Evolutionary conservation across 2,888 invertebrate genomes (phyloP).

Genomic region (Himalopsyche japonica): DNA sequence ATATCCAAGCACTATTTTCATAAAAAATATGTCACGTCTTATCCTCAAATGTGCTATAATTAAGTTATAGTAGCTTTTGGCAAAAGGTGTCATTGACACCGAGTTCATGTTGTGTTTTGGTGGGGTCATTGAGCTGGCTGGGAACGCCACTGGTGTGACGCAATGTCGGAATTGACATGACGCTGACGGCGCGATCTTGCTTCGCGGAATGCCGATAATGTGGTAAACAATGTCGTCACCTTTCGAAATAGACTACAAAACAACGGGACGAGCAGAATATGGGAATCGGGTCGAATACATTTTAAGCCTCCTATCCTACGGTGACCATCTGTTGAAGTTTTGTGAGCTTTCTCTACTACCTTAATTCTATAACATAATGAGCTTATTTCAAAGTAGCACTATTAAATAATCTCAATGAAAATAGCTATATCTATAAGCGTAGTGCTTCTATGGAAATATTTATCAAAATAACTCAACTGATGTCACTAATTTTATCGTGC

Average conservation of each 20-base stretch:
- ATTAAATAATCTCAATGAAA: too few relatives aligned
- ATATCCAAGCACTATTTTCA: too few relatives aligned
- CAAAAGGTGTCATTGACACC: not conserved
- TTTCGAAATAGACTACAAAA: slow-evolving; percentile 1
- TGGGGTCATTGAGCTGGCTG: not conserved
- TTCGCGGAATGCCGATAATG: slow-evolving; percentile 1
- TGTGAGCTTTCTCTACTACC: too few relatives aligned
- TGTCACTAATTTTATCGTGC: too few relatives aligned
- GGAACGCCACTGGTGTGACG: not conserved
- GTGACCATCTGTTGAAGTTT: not conserved
- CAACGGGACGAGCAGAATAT: not conserved
- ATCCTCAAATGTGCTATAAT: too few relatives aligned
- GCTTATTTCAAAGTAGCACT: too few relatives aligned
- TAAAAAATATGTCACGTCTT: too few relatives aligned
- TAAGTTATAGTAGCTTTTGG: too few relatives aligned
- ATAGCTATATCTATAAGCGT: too few relatives aligned
- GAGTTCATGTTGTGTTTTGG: not conserved
- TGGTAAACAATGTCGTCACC: slow-evolving; percentile 1
- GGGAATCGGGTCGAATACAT: not conserved
- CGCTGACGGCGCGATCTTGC: not conserved
- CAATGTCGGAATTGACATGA: not conserved
- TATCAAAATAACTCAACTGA: too few relatives aligned
- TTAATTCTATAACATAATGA: too few relatives aligned
- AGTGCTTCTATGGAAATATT: too few relatives aligned
- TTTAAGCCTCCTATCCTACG: not conserved